These are phyloP conservation scores for Xestia rhomboidea DNA, from an alignment of 2,888 invertebrate genomes.

Conservation along the genomic window DNA sequence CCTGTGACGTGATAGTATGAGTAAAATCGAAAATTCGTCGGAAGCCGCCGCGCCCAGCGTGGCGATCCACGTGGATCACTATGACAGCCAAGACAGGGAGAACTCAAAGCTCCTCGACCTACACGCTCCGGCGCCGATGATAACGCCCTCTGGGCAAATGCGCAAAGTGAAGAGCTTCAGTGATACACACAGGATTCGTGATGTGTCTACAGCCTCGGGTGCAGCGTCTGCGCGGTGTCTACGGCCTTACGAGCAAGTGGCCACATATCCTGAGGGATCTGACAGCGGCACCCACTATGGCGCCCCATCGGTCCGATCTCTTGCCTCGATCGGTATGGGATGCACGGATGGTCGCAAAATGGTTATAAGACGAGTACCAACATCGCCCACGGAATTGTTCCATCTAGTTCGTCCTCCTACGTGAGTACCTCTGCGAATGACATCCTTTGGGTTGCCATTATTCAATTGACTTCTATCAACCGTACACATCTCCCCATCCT, in stretches of 20 bases:
- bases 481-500: constrained; percentile 66
- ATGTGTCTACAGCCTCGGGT: constrained; percentile 85
- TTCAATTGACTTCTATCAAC: constrained; percentile 84
- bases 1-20: constrained; percentile 89
- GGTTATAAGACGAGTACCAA: constrained; percentile 95
- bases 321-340: constrained; percentile 96
- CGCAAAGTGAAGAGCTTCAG: constrained; percentile 90
- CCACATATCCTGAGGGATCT: constrained; percentile 89
- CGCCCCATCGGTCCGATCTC: constrained; percentile 94
- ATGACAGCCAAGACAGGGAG: constrained; percentile 83
- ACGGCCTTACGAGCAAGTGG: constrained; percentile 88
- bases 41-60: constrained; percentile 86
- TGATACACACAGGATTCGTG: constrained; percentile 87
- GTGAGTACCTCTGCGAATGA: constrained; percentile 91
- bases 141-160: constrained; percentile 88
- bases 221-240: constrained; percentile 87
- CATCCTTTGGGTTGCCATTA: constrained; percentile 86
- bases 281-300: constrained; percentile 92
- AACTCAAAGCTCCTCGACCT: constrained; percentile 84
- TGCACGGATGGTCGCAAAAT: constrained; percentile 96
- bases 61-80: constrained; percentile 86
- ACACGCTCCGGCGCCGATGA: constrained; percentile 79
- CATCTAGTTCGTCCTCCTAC: constrained; percentile 96
- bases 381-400: constrained; percentile 95
- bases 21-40: constrained; percentile 84